Conservation (phyloP, 2,888 invertebrate species). For the Ectropis crepuscularia region DNA sequence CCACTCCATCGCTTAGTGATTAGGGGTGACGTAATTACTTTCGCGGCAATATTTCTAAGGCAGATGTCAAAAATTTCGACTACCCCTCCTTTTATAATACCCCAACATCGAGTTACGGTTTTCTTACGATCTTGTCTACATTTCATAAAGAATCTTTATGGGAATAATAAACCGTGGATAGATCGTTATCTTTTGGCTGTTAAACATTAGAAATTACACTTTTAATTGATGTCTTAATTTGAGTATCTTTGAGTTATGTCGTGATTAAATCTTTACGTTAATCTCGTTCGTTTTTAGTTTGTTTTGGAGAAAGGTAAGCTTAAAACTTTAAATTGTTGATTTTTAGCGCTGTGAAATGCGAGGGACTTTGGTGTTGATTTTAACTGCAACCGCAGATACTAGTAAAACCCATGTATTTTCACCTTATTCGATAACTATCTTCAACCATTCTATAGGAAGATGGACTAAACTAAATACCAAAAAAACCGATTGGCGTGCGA, state of each 20-base stretch:
- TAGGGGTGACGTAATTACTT: conserved; percentile 67
- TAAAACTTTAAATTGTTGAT: background rate
- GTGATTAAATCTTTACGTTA: conserved; percentile 24
- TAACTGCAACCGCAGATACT: no score
- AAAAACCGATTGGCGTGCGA: no score
- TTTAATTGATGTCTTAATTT: conserved; percentile 37
- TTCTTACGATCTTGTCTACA: conserved; percentile 51
- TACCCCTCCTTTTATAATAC: conserved; percentile 53
- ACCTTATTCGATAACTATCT: no score
- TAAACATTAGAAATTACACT: conserved; percentile 34
- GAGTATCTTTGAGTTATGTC: conserved; percentile 25
- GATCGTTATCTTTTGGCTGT: conserved; percentile 36
- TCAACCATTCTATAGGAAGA: no score
- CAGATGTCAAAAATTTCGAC: conserved; percentile 63
- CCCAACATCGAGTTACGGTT: conserved; percentile 44
- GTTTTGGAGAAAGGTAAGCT: background rate
- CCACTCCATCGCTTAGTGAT: conserved; percentile 61
- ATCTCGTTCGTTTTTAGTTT: conserved; percentile 5
- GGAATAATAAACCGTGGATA: conserved; percentile 49
- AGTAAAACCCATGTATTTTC: no score
- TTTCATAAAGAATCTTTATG: conserved; percentile 58
- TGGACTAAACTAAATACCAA: no score
- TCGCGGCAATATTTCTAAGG: conserved; percentile 62
- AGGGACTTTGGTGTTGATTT: no score
- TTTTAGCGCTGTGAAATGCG: background rate